Base-by-base conservation (phyloP, 1,140 invertebrate genomes). In the Ceratitis capitata region DNA sequence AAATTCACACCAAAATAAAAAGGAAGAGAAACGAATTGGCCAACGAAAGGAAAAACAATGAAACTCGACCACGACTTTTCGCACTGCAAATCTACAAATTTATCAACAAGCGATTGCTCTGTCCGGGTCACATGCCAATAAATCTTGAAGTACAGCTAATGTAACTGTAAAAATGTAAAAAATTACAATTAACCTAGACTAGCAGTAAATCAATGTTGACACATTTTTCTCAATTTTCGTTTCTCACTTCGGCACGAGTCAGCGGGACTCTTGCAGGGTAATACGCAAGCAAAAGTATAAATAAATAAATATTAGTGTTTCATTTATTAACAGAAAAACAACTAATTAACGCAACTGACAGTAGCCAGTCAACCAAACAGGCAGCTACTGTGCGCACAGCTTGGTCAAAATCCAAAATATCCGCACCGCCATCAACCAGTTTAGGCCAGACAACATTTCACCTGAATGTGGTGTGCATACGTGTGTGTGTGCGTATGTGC, bases 381-480 rank as follows among this genome's bases (percentile, higher is more conserved):
- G 32, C 35, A 74, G 69, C 69, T 74, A 74, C 39, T 74, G 69
- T 42, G 35, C 69, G 39, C 35, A 39, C 39, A 39, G 14, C 69
- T 23, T 78, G 69, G 39, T 39, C 69, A 78, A 78, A 78, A 78
- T 56, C 39, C 39, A 78, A 47, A 61, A 78, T 47, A 45, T n/a
- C n/a, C n/a, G n/a, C 9, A 26, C n/a, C 9, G 39, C n/a, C 4
- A 32, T 2, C 32, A 78, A 78, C 69, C 69, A 78, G 69, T 78
- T 78, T 78, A 23, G n/a, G 69, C 39, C 69, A 78, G n/a, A 78
- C 69, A 47, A 42, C 69, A 78, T 78, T 78, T 78, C 69, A 78
- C 69, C 45, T 45, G n/a, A 45, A 26, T 61, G n/a, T 45, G 69
- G 23, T 39, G 69, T 7, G 56, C 56, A 23, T 61, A 26, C 29